These are phyloP conservation scores for Choristoneura rosaceana DNA, from an alignment of 2,888 invertebrate genomes.

Conservation along the genomic window DNA sequence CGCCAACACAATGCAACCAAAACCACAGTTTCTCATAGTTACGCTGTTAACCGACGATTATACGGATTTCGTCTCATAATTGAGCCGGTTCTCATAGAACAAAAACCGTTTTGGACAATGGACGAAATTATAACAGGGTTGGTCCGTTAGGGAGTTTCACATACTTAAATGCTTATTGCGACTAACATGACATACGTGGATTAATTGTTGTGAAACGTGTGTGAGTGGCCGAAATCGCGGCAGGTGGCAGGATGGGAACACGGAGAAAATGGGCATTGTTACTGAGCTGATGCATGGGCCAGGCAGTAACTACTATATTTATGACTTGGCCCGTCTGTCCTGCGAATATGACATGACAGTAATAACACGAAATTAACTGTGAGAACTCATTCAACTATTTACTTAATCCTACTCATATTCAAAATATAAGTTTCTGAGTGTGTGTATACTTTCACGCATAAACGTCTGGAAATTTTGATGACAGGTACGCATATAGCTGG, in stretches of 20 bases:
- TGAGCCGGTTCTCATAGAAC: conserved; percentile 84
- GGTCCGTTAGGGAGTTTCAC: conserved; percentile 78
- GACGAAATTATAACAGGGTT: conserved; percentile 82
- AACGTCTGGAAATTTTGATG: too few species aligned
- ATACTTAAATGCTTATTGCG: conserved; percentile 80
- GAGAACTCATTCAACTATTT: conserved; percentile 26
- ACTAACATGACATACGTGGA: conserved; percentile 78
- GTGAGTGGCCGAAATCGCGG: conserved; percentile 53
- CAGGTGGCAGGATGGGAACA: conserved; percentile 54
- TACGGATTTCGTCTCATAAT: conserved; percentile 80
- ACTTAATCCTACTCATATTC: background rate
- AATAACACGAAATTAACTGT: conserved; percentile 35
- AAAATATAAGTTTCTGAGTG: too few species aligned
- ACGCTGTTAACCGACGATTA: conserved; percentile 81
- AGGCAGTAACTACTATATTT: conserved; percentile 32
- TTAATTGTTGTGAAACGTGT: conserved; percentile 71
- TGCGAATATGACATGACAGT: conserved; percentile 40
- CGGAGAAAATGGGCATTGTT: conserved; percentile 44
- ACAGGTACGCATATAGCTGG: too few species aligned
- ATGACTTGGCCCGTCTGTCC: conserved; percentile 27
- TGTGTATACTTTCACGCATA: too few species aligned
- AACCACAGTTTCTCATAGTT: conserved; percentile 82
- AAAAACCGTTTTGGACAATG: conserved; percentile 81
- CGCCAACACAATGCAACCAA: conserved; percentile 75
- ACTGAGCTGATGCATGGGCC: conserved; percentile 27